These are phyloP conservation scores for Ceratosolen fusciceps DNA, from an alignment of 1,140 invertebrate species.

Conservation along the genomic window DNA sequence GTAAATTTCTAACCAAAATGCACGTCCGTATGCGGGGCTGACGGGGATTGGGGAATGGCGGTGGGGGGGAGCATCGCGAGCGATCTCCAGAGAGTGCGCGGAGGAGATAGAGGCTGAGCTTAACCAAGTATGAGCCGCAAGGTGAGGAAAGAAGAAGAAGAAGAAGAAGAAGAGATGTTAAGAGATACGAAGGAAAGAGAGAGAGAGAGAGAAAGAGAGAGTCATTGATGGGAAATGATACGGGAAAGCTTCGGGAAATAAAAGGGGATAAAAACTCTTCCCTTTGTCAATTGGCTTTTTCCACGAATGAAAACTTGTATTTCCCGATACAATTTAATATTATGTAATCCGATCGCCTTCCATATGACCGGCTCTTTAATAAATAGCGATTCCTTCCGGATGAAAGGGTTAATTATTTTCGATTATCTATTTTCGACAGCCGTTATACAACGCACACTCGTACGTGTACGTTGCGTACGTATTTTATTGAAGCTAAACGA, in stretches of 20 bases:
- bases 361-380: neutral
- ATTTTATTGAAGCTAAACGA: neutral
- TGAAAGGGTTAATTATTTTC: neutral
- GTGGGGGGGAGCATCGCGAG: neutral
- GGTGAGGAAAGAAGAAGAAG: neutral
- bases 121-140: neutral
- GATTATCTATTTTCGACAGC: neutral
- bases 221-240: constrained; percentile 18
- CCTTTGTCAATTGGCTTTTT: constrained; percentile 43
- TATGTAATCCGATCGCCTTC: neutral
- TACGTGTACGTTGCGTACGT: no score
- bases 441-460: no score
- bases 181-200: no score
- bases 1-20: neutral
- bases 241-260: neutral
- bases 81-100: neutral
- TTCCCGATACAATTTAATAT: neutral
- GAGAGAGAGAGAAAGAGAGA: no score
- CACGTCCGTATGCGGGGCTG: neutral
- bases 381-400: neutral
- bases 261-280: constrained; percentile 15
- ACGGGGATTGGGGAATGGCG: neutral
- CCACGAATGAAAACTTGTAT: constrained; percentile 29
- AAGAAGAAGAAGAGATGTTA: neutral
- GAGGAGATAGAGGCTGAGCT: neutral